Evolutionary conservation across 2,113 vertebrate genomes (phyloP).

Genomic region (Thomomys bottae): DNA sequence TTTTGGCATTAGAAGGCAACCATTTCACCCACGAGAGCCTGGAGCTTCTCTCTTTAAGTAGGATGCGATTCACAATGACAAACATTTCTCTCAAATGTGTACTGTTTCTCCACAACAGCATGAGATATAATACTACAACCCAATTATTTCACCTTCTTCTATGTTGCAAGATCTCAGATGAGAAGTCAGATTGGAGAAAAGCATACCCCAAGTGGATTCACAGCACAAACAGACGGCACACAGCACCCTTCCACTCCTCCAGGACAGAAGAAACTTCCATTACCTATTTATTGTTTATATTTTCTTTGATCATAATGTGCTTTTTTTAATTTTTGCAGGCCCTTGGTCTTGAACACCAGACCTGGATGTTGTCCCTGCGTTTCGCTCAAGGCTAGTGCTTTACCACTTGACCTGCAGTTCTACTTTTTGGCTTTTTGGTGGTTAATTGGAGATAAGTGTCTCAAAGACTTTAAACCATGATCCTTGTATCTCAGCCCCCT

Average conservation of each 20-base stretch:
- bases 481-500: too few relatives aligned
- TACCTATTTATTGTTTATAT: background rate
- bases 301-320: conserved; percentile 3
- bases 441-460: too few relatives aligned
- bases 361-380: too few relatives aligned
- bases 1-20: background rate
- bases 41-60: background rate
- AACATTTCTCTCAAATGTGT: background rate
- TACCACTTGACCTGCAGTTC: too few relatives aligned
- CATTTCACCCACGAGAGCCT: background rate
- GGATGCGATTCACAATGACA: background rate
- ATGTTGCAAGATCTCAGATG: background rate
- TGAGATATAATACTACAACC: background rate
- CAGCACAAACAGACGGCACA: background rate
- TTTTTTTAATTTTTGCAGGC: background rate
- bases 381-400: too few relatives aligned
- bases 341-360: too few relatives aligned
- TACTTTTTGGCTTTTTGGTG: too few relatives aligned
- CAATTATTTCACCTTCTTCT: background rate
- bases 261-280: background rate
- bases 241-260: background rate
- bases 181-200: background rate
- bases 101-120: conserved; percentile 20
- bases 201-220: background rate
- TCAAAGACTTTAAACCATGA: too few relatives aligned